phyloP scores from a whole-genome alignment of 2,797 vertebrate species.

The Alauda arvensis region DNA sequence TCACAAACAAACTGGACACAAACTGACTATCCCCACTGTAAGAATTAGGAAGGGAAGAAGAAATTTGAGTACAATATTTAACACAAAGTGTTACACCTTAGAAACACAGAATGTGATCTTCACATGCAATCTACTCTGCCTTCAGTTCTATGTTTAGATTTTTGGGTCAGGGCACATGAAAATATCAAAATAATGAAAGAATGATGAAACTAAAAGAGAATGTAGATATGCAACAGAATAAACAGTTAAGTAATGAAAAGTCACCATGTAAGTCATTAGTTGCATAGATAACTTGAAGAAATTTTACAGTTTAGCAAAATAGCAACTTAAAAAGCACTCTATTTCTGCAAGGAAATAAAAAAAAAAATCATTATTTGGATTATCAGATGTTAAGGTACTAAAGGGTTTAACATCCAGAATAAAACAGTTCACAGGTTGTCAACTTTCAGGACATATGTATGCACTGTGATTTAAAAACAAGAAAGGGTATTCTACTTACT shows the following conservation, averaged over 20 bases:
- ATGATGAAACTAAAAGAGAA: background rate
- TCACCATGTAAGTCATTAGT: background rate
- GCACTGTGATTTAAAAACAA: background rate
- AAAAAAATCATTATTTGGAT: background rate
- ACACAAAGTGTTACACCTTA: background rate
- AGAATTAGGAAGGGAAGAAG: background rate
- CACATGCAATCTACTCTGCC: background rate
- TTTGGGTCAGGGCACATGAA: background rate
- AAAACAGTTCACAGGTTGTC: background rate
- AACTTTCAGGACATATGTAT: background rate
- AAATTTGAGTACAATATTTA: background rate
- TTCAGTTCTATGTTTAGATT: background rate
- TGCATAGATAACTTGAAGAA: background rate
- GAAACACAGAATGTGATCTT: background rate
- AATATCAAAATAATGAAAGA: background rate
- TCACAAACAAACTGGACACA: background rate
- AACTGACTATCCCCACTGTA: background rate
- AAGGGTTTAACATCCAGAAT: background rate
- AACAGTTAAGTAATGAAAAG: background rate
- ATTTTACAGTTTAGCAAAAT: background rate
- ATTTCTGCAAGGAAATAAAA: background rate
- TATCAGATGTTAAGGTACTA: background rate
- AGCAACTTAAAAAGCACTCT: background rate
- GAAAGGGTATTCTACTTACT: slow-evolving; percentile 13
- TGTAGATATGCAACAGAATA: background rate